These are phyloP conservation scores for Uloborus diversus DNA, from an alignment of 1,140 invertebrate genomes.

Conservation along the genomic window DNA sequence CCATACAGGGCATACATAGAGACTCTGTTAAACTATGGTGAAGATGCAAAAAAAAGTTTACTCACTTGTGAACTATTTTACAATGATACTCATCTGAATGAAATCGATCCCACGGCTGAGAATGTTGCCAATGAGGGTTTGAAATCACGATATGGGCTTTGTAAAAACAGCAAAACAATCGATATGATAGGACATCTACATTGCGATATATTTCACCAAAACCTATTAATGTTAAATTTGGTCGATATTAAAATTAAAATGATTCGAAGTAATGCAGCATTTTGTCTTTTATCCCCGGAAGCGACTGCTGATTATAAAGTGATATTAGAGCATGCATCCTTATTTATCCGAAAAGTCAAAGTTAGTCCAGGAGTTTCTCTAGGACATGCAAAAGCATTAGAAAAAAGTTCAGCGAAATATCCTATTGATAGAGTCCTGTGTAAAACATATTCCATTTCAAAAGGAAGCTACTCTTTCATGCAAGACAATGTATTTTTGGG, in stretches of 20 bases:
- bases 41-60: not conserved
- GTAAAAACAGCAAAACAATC: not conserved
- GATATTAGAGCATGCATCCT: not conserved
- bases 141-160: not conserved
- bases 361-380: not conserved
- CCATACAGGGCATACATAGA: not conserved
- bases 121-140: no score
- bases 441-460: not conserved
- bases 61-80: not conserved
- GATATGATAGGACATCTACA: not conserved
- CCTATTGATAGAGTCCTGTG: not conserved
- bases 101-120: no score
- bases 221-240: not conserved
- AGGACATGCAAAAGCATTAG: not conserved
- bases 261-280: not conserved
- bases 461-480: not conserved
- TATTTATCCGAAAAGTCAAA: not conserved
- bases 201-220: not conserved
- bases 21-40: slow-evolving; percentile 1
- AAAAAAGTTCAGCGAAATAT: not conserved
- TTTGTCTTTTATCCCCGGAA: not conserved
- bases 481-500: slow-evolving; percentile 21
- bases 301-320: not conserved
- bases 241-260: not conserved
- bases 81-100: no score